Evolutionary conservation across 2,888 invertebrate genomes (phyloP).

Genomic region (Mesochorus sp.): DNA sequence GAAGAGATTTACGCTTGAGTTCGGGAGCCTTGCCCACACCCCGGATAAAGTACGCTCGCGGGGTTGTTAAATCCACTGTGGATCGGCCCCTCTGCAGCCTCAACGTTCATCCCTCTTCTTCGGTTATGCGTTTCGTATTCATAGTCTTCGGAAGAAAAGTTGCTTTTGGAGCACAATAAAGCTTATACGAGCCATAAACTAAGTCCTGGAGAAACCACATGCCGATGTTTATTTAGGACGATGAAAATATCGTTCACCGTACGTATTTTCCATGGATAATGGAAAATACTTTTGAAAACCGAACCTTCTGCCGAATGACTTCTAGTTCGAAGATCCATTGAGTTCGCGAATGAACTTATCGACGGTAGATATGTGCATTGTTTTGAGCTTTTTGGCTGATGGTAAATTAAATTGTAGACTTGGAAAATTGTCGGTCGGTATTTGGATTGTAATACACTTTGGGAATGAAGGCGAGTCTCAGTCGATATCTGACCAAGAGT

Average conservation of each 20-base stretch:
- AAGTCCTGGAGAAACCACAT: slow-evolving; percentile 69
- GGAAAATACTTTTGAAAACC: background rate
- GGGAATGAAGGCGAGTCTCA: background rate
- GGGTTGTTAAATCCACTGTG: slow-evolving; percentile 75
- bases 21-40: slow-evolving; percentile 20
- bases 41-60: slow-evolving; percentile 57
- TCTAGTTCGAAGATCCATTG: too few relatives aligned
- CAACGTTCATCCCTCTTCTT: slow-evolving; percentile 2
- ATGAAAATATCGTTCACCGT: slow-evolving; percentile 45
- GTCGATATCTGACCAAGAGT: background rate
- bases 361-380: background rate
- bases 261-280: slow-evolving; percentile 18
- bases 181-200: slow-evolving; percentile 78
- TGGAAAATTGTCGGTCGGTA: slow-evolving; percentile 4
- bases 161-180: slow-evolving; percentile 77
- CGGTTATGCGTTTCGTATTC: slow-evolving; percentile 77
- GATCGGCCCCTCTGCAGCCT: slow-evolving; percentile 53
- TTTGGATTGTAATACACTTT: background rate
- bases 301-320: background rate
- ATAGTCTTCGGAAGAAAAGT: slow-evolving; percentile 79
- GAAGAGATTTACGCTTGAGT: slow-evolving; percentile 68
- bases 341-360: slow-evolving; percentile 16
- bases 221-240: slow-evolving; percentile 74
- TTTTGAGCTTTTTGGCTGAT: background rate
- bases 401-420: background rate